phyloP scores from a whole-genome alignment of 2,797 vertebrate genomes.

The Pantherophis vulpinus region DNA sequence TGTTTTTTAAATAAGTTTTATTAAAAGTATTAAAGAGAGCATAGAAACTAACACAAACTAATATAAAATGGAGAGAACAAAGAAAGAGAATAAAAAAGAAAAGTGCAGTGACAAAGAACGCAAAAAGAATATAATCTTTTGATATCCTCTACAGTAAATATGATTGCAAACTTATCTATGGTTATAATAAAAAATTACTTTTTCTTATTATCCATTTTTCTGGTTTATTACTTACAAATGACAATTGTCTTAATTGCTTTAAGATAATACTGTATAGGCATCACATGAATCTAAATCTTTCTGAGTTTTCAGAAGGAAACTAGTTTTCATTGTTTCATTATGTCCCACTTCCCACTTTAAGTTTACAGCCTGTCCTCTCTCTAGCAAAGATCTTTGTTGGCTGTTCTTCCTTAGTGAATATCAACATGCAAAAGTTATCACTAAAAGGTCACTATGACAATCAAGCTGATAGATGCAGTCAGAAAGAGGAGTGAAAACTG shows the following conservation, averaged over 20 bases:
- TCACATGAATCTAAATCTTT: fast-evolving
- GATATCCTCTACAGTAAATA: not conserved
- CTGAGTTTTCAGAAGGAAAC: fast-evolving
- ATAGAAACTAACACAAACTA: not conserved
- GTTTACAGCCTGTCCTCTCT: not conserved
- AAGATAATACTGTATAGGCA: not conserved
- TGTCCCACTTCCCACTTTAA: not conserved
- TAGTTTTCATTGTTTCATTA: fast-evolving
- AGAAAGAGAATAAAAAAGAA: not conserved
- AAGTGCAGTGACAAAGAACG: not conserved
- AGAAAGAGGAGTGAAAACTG: not conserved
- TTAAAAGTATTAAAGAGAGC: not conserved
- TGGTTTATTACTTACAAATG: fast-evolving
- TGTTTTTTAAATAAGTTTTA: not conserved
- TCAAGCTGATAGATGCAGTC: fast-evolving
- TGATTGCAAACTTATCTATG: not conserved
- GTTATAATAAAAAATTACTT: not conserved
- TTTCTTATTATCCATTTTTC: not conserved
- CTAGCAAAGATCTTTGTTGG: not conserved
- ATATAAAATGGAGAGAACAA: not conserved
- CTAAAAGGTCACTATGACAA: not conserved
- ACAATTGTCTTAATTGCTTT: not conserved
- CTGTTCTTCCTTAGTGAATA: conserved; percentile 11
- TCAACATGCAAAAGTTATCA: conserved; percentile 10
- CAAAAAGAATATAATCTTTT: not conserved